Percentiles rank a stretch among this genome's conserved stretches.
Conservation (phyloP, 2,888 invertebrate genomes). For the Lacanobia oleracea region DNA sequence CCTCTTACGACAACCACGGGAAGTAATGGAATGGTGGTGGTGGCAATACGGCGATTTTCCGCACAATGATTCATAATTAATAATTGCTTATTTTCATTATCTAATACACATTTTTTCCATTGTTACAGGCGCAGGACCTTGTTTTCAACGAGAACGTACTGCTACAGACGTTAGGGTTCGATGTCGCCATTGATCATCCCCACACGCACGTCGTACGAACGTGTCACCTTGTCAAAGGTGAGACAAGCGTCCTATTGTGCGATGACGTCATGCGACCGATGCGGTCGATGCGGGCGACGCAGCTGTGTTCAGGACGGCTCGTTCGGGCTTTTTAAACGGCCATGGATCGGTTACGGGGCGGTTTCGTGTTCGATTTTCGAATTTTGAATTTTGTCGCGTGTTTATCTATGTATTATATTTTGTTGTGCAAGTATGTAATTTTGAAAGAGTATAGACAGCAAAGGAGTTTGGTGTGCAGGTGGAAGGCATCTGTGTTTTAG, state of each 20-base stretch:
- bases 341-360: conserved; percentile 49
- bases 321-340: conserved; percentile 59
- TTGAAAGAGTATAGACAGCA: conserved; percentile 13
- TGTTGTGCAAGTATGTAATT: conserved; percentile 29
- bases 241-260: conserved; percentile 78
- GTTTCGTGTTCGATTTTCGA: conserved; percentile 32
- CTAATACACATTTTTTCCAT: conserved; percentile 16
- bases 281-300: conserved; percentile 33
- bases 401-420: conserved; percentile 23
- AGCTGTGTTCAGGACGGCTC: conserved; percentile 29
- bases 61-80: neutral
- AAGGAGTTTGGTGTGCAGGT: conserved; percentile 7
- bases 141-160: conserved; percentile 99
- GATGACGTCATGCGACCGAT: conserved; percentile 51
- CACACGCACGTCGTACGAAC: conserved; percentile 99
- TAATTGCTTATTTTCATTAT: neutral
- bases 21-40: too few relatives aligned
- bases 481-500: conserved; percentile 14
- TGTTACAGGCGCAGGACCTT: conserved; percentile 95
- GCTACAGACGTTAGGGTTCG: conserved; percentile 99
- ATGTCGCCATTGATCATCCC: conserved; percentile 99
- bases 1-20: too few relatives aligned
- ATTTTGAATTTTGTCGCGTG: conserved; percentile 11
- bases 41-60: too few relatives aligned
- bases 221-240: conserved; percentile 98